Base-by-base conservation (phyloP, 1,140 invertebrate species). In the Drosophila kepulauana region DNA sequence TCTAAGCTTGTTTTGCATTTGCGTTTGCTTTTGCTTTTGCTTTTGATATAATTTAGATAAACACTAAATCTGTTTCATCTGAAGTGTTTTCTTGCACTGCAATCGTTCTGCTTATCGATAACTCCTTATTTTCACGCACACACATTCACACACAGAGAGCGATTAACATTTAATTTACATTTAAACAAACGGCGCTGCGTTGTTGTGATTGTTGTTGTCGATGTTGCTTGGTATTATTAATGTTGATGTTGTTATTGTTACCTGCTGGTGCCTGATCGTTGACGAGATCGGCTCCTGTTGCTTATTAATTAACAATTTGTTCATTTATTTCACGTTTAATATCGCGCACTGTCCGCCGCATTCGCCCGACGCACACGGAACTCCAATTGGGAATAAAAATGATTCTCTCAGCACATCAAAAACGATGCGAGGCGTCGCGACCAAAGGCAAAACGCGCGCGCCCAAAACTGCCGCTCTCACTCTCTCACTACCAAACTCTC, bases 341-440 rank as follows among this genome's bases (percentile, higher is more conserved):
- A 77, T 72, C 73, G 73, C 75, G 71, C 71, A 75, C 75, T 65
- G 54, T 75, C 73, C 77, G 70, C 70, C 58, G 67, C 76, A 66
- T 46, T 74, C 74, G 76, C 74, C 73, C 77, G 77, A 76, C 73
- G 73, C 76, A 76, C 63, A 76, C 77, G 77, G 62, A 79, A 79
- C 77, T 79, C 77, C 67, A 79, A 79, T 76, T 76, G 73, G 67
- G 74, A 79, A 79, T 79, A 79, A 79, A 76, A 78, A 78, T 75
- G 30, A 74, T 69, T 64, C 65, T 75, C 66, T 75, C 71, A 49
- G 72, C 58, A 45, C 72, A 75, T 75, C 59, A 70, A 71, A 75
- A 75, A 65, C 65, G 61, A 65, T 61, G 56, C 75, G 72, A 25
- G 35, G 20, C 20, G 20, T 25, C 20, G 20, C 20, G 20, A 25